Percentiles rank a stretch among this genome's conserved stretches.
phyloP scores from a whole-genome alignment of 1,140 invertebrate species.

The Pseudomyrmex gracilis region DNA sequence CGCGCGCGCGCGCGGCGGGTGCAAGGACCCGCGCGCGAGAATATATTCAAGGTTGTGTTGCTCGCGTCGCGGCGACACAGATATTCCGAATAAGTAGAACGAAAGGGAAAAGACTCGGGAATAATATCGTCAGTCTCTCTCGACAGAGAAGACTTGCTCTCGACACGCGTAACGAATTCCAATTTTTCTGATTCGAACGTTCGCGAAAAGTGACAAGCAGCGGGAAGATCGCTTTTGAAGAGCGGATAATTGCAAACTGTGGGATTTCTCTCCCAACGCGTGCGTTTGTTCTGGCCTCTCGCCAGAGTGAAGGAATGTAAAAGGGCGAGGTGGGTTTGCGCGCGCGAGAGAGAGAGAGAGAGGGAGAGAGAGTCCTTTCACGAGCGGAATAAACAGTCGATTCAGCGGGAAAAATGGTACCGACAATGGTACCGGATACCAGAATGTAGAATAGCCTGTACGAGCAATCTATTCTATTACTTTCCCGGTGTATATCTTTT shows the following conservation, averaged over 20 bases:
- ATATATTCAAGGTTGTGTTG: conserved; percentile 24
- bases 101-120: too few species aligned
- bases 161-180: too few species aligned
- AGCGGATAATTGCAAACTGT: too few species aligned
- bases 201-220: background rate
- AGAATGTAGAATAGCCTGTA: conserved; percentile 65
- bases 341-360: too few species aligned
- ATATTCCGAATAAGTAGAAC: background rate
- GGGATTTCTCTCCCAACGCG: too few species aligned
- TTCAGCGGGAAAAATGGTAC: conserved; percentile 20
- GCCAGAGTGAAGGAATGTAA: conserved; percentile 7
- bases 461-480: conserved; percentile 73
- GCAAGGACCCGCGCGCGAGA: conserved; percentile 37
- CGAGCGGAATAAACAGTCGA: conserved; percentile 52
- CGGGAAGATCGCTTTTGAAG: too few species aligned
- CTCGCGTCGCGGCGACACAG: conserved; percentile 4
- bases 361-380: conserved; percentile 25
- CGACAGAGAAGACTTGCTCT: too few species aligned
- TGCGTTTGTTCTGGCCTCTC: conserved; percentile 36
- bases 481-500: conserved; percentile 51
- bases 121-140: background rate
- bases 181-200: background rate
- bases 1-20: conserved; percentile 1
- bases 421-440: conserved; percentile 67
- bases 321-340: background rate